Evolutionary conservation across 2,113 vertebrate species (phyloP).

Genomic region (Anser cygnoides): DNA sequence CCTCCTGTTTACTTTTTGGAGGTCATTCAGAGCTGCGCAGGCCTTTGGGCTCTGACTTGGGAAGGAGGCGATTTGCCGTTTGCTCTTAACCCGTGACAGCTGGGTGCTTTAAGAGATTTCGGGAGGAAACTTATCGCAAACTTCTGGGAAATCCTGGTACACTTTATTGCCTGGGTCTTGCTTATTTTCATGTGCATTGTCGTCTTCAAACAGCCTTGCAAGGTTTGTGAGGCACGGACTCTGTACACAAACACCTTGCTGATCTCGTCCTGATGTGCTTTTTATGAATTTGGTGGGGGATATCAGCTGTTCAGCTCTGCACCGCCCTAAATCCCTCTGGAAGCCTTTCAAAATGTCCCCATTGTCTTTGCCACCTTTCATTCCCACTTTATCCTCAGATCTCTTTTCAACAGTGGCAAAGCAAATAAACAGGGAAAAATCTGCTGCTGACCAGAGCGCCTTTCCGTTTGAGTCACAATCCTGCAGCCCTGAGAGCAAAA

Average conservation of each 20-base stretch:
- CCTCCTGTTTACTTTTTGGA: background rate
- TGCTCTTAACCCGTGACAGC: background rate
- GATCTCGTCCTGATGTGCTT: background rate
- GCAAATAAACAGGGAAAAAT: constrained; percentile 54
- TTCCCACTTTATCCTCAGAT: constrained; percentile 31
- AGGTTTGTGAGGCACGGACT: background rate
- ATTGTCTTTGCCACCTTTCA: constrained; percentile 56
- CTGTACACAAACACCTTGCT: fast-evolving
- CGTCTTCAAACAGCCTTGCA: background rate
- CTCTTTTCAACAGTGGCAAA: constrained; percentile 35
- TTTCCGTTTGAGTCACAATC: background rate
- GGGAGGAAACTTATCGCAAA: background rate
- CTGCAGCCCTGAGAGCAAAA: background rate
- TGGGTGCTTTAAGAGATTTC: background rate
- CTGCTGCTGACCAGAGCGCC: background rate
- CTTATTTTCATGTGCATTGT: fast-evolving
- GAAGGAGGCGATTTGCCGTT: background rate
- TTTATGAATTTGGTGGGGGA: background rate
- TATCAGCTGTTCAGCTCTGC: constrained; percentile 3
- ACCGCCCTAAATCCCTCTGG: constrained; percentile 38
- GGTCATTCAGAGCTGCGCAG: no score
- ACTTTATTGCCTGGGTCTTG: background rate
- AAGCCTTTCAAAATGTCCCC: constrained; percentile 44
- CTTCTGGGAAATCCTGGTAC: background rate
- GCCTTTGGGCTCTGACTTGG: background rate